Evolutionary conservation across 2,888 invertebrate species (phyloP), one percentile per base, ranked within the genome.

Genomic region (Ennomos quercinarius): DNA sequence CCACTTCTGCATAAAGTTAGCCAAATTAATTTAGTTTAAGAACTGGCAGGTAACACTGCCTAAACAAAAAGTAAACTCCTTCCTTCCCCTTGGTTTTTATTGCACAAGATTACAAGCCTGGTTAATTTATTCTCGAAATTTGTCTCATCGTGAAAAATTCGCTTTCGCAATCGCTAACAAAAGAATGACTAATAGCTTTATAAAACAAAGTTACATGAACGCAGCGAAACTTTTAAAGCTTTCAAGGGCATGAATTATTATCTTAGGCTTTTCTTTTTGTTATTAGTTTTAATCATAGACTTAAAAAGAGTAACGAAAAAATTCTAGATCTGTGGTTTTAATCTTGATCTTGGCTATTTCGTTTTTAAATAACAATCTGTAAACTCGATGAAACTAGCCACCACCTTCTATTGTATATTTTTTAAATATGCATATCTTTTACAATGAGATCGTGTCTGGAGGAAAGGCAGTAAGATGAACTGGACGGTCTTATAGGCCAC

Each of bases 81-180:
- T 69, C 72, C 70, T 67, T 66, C 62, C 65, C 61, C 61, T 40
- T 50, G 54, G 67, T 64, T 67, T 67, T 89, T 89, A 87, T 86
- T 87, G 82, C 83, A 80, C 80, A 77, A 89, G 88, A 91, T 91
- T 89, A 89, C 83, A 87, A 84, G 84, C 83, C 73, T 80, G 85
- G 82, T 89, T 89, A 91, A 91, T 91, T 91, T 91, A 91, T 91
- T 86, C 89, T 80, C 85, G 69, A 89, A 91, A 91, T 91, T 91
- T 91, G 91, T 91, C 90, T 88, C 90, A 85, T 87, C 87, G 79
- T 86, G 89, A 90, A 91, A 91, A 91, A 89, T 90, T 88, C 82
- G 73, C 81, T 78, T 76, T 84, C 84, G 81, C 84, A 83, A 86
- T 87, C 78, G 88, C 90, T 81, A 86, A 91, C 91, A 91, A 91